Conservation (phyloP, 2,888 invertebrate species). For the Chrysolina americana region DNA sequence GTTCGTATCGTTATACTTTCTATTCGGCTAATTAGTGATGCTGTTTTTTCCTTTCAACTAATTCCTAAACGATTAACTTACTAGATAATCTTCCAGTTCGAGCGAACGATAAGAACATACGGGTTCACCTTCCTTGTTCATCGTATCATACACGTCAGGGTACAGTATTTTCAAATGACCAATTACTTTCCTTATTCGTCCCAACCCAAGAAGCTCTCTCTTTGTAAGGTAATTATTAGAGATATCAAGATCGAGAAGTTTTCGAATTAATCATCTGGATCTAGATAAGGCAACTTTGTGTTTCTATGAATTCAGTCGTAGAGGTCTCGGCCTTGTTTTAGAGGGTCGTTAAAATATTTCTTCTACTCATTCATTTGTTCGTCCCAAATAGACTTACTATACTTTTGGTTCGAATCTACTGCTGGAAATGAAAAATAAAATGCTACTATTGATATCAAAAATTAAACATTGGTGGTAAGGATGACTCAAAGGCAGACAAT, state of each 20-base stretch:
- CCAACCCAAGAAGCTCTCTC: conserved; percentile 28
- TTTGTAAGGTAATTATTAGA: conserved; percentile 17
- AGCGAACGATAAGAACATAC: conserved; percentile 1
- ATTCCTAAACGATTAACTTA: conserved; percentile 8
- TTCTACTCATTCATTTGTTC: background rate
- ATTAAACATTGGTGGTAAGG: too few relatives aligned
- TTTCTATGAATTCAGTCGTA: conserved; percentile 1
- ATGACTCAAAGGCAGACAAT: too few relatives aligned
- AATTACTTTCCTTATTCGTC: conserved; percentile 29
- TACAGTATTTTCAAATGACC: conserved; percentile 20
- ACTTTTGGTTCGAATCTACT: too few relatives aligned
- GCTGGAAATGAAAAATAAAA: too few relatives aligned
- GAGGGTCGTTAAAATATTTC: background rate
- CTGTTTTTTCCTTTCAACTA: background rate
- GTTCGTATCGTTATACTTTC: conserved; percentile 22
- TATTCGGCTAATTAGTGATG: conserved; percentile 7
- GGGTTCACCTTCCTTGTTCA: conserved; percentile 6
- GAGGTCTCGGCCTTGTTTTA: background rate
- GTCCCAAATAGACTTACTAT: too few relatives aligned
- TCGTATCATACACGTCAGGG: conserved; percentile 7
- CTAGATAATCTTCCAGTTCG: conserved; percentile 15
- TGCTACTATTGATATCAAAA: too few relatives aligned
- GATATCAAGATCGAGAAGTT: conserved; percentile 20
- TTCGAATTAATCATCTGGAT: conserved; percentile 8
- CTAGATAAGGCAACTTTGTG: background rate